phyloP scores from a whole-genome alignment of 2,888 invertebrate species.

The Troilus luridus region DNA sequence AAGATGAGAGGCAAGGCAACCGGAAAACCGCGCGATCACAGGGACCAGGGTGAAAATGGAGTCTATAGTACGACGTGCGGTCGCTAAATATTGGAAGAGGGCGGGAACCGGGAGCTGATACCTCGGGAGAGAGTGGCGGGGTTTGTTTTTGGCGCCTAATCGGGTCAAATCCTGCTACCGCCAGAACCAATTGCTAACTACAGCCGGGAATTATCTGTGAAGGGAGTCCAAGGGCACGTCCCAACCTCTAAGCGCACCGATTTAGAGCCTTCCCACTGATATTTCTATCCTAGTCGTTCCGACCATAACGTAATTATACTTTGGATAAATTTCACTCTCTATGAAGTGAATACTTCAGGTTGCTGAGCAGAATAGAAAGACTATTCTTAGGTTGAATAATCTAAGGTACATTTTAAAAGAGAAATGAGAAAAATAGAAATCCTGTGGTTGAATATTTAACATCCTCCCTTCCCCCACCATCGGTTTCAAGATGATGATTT shows the following conservation, averaged over 20 bases:
- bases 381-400: background rate
- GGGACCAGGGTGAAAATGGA: background rate
- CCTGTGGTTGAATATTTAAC: background rate
- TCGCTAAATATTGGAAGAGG: background rate
- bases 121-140: background rate
- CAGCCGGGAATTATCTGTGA: background rate
- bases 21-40: conserved; percentile 20
- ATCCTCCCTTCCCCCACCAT: too few relatives aligned
- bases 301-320: background rate
- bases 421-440: background rate
- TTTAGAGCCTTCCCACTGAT: background rate
- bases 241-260: conserved; percentile 11
- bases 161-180: conserved; percentile 44
- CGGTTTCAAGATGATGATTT: too few relatives aligned
- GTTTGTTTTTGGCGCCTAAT: conserved; percentile 39
- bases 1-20: background rate
- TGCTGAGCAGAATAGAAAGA: background rate
- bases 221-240: conserved; percentile 45
- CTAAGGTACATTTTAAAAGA: background rate
- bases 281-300: conserved; percentile 13
- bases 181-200: conserved; percentile 45
- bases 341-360: background rate
- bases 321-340: conserved; percentile 9
- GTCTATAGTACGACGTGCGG: background rate
- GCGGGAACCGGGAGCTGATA: background rate